These are phyloP conservation scores for Oreortyx pictus DNA, from an alignment of 2,797 vertebrate species.

Conservation along the genomic window DNA sequence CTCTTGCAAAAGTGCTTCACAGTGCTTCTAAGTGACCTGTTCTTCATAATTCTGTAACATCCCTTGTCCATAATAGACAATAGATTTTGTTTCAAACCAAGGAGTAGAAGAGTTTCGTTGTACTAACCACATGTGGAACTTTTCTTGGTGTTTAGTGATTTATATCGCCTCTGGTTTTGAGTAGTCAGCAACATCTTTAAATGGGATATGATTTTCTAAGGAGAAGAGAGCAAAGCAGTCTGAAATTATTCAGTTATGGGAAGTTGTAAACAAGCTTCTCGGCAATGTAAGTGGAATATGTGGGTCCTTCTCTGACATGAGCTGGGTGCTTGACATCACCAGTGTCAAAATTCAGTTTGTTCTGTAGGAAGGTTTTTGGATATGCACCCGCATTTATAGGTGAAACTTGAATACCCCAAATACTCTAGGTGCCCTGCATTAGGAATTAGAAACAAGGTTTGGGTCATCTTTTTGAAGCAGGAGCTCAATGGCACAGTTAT, in stretches of 20 bases:
- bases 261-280: background rate
- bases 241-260: background rate
- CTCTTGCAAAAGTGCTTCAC: background rate
- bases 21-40: background rate
- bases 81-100: background rate
- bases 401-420: background rate
- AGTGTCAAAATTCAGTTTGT: background rate
- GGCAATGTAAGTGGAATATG: background rate
- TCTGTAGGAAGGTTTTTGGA: background rate
- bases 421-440: rapidly evolving
- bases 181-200: background rate
- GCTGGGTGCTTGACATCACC: background rate
- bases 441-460: background rate
- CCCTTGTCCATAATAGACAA: background rate
- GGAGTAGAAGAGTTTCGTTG: background rate
- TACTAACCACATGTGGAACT: background rate
- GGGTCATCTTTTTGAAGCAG: background rate
- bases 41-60: background rate
- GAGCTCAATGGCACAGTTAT: rapidly evolving
- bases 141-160: background rate
- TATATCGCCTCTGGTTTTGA: background rate
- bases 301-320: background rate
- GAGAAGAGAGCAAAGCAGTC: background rate
- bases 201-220: background rate
- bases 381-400: background rate